Percentiles rank a stretch among this genome's conserved stretches.
Conservation (phyloP, 1,140 invertebrate species). For the Drosophila gunungcola region DNA sequence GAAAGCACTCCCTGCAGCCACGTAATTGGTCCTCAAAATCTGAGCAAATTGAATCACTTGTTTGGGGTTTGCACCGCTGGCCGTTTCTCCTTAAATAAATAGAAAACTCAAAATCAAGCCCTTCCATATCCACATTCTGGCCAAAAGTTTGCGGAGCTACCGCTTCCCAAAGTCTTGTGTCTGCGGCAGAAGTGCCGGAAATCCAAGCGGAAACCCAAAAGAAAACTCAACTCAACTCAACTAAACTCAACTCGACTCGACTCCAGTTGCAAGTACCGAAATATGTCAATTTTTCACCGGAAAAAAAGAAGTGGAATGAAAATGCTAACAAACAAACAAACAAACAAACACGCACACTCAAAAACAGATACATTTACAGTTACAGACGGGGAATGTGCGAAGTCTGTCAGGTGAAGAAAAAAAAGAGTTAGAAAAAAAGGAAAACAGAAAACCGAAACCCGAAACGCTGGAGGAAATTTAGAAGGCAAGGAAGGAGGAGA, state of each 20-base stretch:
- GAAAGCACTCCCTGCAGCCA: slow-evolving; percentile 11
- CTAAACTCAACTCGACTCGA: slow-evolving; percentile 10
- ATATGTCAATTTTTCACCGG: slow-evolving; percentile 74
- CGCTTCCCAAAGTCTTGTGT: slow-evolving; percentile 9
- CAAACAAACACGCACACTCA: slow-evolving; percentile 16
- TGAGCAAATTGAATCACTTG: slow-evolving; percentile 63
- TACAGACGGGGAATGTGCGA: slow-evolving; percentile 13
- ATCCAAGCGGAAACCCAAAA: slow-evolving; percentile 68
- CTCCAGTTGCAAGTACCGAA: slow-evolving; percentile 62
- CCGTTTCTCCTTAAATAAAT: slow-evolving; percentile 13
- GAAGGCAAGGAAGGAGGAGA: not conserved
- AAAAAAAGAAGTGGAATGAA: slow-evolving; percentile 11
- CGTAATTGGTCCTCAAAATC: slow-evolving; percentile 71
- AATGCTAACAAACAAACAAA: slow-evolving; percentile 8
- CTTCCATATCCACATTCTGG: slow-evolving; percentile 32
- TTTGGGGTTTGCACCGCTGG: slow-evolving; percentile 24
- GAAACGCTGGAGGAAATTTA: slow-evolving; percentile 7
- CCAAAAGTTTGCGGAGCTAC: slow-evolving; percentile 32
- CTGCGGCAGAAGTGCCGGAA: slow-evolving; percentile 47
- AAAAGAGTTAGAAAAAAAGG: slow-evolving; percentile 9
- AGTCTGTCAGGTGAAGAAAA: slow-evolving; percentile 29
- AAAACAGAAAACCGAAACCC: not conserved
- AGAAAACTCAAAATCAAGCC: not conserved
- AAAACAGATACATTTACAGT: slow-evolving; percentile 20
- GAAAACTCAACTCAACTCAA: slow-evolving; percentile 48